Conservation (phyloP, 2,113 vertebrate genomes). For the Parus major region DNA sequence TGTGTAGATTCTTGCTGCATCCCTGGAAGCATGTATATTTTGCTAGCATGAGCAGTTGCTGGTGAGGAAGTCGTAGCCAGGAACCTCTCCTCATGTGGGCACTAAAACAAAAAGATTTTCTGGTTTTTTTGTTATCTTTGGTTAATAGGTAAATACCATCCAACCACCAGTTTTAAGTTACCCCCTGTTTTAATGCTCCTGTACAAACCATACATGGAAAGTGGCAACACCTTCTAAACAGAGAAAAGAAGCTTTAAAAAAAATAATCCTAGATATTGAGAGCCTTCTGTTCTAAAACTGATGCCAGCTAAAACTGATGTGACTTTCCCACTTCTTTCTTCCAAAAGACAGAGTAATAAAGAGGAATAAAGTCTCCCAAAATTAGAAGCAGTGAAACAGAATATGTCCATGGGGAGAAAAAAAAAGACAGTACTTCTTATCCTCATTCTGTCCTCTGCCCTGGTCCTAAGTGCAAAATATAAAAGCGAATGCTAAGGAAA, state of each 20-base stretch:
- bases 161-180: not conserved
- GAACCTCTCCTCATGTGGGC: slow-evolving; percentile 69
- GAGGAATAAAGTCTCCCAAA: not conserved
- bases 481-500: not conserved
- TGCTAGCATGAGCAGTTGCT: slow-evolving; percentile 67
- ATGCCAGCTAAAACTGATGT: not conserved
- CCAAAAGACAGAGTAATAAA: not conserved
- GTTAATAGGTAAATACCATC: not conserved
- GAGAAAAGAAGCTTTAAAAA: not conserved
- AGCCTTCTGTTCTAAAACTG: not conserved
- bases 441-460: not conserved
- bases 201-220: not conserved
- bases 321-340: not conserved
- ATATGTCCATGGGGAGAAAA: not conserved
- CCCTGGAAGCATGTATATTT: slow-evolving; percentile 73
- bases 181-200: not conserved
- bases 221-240: not conserved
- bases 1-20: slow-evolving; percentile 66
- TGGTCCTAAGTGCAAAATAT: not conserved
- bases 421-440: not conserved
- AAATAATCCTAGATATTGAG: not conserved
- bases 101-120: slow-evolving; percentile 77
- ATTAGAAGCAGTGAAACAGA: not conserved
- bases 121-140: not conserved
- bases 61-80: slow-evolving; percentile 72